Evolutionary conservation across 2,113 vertebrate species (phyloP).

Genomic region (Tyto alba): DNA sequence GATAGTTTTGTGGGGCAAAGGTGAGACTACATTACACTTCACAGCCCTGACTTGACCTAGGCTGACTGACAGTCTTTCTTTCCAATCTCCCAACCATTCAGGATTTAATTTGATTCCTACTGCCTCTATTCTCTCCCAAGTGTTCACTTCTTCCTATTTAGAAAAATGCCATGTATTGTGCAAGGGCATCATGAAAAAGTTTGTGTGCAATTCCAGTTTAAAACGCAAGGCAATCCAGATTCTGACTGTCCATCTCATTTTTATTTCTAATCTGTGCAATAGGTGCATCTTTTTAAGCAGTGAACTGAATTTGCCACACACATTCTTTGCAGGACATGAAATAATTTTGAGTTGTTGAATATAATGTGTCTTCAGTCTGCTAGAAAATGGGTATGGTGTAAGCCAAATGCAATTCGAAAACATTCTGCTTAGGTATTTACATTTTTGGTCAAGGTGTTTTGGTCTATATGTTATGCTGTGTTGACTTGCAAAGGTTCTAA

Average conservation of each 20-base stretch:
- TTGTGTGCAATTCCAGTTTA: neutral
- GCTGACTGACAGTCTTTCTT: neutral
- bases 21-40: neutral
- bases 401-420: neutral
- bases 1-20: neutral
- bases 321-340: neutral
- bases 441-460: neutral
- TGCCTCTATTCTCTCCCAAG: neutral
- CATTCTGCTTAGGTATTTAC: neutral
- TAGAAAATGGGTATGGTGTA: neutral
- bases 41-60: neutral
- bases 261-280: neutral
- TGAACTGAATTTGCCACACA: neutral
- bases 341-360: neutral
- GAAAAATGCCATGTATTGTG: neutral
- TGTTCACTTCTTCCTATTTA: neutral
- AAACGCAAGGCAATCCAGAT: neutral
- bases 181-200: neutral
- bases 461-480: neutral
- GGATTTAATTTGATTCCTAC: slow-evolving; percentile 11
- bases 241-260: neutral
- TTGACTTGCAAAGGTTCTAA: neutral
- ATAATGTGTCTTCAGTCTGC: neutral
- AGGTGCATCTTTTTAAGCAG: neutral
- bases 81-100: slow-evolving; percentile 22